Evolutionary conservation across 1,140 invertebrate genomes (phyloP).

Genomic region (Hyposmocoma kahamanoa): DNA sequence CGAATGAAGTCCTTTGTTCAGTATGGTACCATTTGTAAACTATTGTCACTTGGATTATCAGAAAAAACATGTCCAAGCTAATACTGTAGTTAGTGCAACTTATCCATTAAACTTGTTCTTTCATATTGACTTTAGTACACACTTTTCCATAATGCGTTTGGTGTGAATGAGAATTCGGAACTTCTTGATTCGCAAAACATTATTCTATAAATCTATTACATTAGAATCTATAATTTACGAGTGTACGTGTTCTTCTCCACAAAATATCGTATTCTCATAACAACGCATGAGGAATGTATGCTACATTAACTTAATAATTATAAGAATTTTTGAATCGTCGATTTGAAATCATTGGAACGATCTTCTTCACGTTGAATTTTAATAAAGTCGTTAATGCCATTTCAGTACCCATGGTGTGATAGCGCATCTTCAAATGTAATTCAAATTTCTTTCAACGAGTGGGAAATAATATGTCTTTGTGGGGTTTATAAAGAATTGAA

Average conservation of each 20-base stretch:
- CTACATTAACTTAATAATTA: no score
- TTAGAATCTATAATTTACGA: constrained; percentile 20
- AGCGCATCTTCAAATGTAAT: no score
- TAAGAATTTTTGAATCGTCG: no score
- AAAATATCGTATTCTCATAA: neutral
- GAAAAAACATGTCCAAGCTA: neutral
- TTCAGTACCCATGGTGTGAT: no score
- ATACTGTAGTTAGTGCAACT: constrained; percentile 21
- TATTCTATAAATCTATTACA: constrained; percentile 11
- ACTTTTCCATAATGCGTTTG: neutral
- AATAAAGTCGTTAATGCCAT: no score
- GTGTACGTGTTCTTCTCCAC: constrained; percentile 61
- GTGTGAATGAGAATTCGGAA: constrained; percentile 37
- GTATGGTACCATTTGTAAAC: constrained; percentile 6
- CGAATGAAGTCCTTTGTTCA: neutral
- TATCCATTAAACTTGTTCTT: neutral
- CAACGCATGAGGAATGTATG: neutral
- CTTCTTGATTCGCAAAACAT: constrained; percentile 42
- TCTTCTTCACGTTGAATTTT: no score
- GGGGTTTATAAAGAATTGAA: no score
- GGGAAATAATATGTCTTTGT: no score
- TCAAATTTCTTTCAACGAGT: no score
- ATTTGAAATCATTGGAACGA: no score
- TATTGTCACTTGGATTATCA: constrained; percentile 10
- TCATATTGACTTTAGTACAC: no score